Conservation (phyloP, 2,113 vertebrate genomes). For the Columba livia region DNA sequence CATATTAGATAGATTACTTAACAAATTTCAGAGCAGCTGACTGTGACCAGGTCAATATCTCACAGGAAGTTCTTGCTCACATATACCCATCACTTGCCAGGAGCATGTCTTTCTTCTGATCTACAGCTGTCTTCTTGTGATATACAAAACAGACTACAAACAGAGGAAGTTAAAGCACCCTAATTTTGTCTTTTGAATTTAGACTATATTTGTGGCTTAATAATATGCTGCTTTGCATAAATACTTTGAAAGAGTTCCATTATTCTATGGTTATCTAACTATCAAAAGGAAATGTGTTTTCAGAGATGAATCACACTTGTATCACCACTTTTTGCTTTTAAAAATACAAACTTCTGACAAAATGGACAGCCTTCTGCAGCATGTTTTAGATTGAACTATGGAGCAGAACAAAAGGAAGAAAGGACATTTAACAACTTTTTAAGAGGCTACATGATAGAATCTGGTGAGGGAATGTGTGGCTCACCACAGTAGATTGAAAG, state of each 20-base stretch:
- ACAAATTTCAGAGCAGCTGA: slow-evolving; percentile 54
- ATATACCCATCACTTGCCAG: not conserved
- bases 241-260: not conserved
- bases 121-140: not conserved
- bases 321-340: not conserved
- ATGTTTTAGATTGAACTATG: slow-evolving; percentile 44
- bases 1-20: slow-evolving; percentile 38
- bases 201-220: not conserved
- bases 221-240: not conserved
- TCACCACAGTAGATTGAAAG: slow-evolving; percentile 9
- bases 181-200: not conserved
- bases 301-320: not conserved
- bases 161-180: not conserved
- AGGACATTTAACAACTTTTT: slow-evolving; percentile 1
- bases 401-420: slow-evolving; percentile 36
- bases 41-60: slow-evolving; percentile 11
- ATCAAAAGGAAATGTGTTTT: not conserved
- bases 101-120: not conserved
- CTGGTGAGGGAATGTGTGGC: not conserved
- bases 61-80: slow-evolving; percentile 48
- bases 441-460: slow-evolving; percentile 15
- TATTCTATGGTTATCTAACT: not conserved
- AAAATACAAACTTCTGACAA: not conserved
- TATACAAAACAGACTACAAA: not conserved
- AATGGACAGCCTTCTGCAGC: slow-evolving; percentile 35